Conservation (phyloP, 1,140 invertebrate species). For the Physella acuta region DNA sequence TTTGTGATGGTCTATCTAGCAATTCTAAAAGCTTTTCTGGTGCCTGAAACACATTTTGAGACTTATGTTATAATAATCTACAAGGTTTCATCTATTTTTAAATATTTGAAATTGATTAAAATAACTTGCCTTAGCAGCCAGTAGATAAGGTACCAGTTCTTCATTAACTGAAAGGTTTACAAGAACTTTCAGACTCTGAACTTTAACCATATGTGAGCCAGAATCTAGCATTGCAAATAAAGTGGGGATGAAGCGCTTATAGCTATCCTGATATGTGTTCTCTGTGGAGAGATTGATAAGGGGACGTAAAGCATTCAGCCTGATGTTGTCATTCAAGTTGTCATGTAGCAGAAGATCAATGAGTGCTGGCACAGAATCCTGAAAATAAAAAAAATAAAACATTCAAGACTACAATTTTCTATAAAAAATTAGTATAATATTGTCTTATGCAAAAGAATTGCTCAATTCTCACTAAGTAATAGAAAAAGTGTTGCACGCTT, state of each 20-base stretch:
- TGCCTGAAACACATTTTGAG: too few species aligned
- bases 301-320: slow-evolving; percentile 51
- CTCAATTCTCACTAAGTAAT: too few species aligned
- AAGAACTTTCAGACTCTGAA: slow-evolving; percentile 68
- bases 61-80: too few species aligned
- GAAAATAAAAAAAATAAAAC: too few species aligned
- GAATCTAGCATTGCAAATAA: slow-evolving; percentile 45
- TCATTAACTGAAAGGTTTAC: slow-evolving; percentile 70
- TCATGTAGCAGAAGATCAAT: slow-evolving; percentile 44
- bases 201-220: slow-evolving; percentile 37
- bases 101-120: too few species aligned
- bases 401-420: too few species aligned
- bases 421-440: too few species aligned
- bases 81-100: too few species aligned
- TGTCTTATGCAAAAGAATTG: too few species aligned
- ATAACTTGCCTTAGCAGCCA: slow-evolving; percentile 67
- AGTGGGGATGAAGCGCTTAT: slow-evolving; percentile 45
- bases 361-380: slow-evolving; percentile 48
- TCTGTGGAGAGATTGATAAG: slow-evolving; percentile 55
- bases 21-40: slow-evolving; percentile 63
- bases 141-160: slow-evolving; percentile 67
- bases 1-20: slow-evolving; percentile 58
- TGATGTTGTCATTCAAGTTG: slow-evolving; percentile 38
- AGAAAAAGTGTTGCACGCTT: too few species aligned
- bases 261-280: slow-evolving; percentile 46